Percentiles rank a stretch among this genome's conserved stretches.
Conservation (phyloP, 1,140 invertebrate species). For the Oryzaephilus surinamensis region DNA sequence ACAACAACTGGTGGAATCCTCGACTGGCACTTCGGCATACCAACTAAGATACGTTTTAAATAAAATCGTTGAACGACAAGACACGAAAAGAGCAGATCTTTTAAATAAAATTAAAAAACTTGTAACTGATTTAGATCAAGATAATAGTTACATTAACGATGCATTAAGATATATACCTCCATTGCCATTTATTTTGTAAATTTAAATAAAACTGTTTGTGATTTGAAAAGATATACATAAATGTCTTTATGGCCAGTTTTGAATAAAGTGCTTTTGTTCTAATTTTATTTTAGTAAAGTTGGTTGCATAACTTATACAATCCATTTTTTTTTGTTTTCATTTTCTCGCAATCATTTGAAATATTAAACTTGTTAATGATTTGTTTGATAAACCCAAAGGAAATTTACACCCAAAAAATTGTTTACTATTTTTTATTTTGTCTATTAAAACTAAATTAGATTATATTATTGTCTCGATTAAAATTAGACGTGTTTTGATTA, state of each 20-base stretch:
- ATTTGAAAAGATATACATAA: neutral
- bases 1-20: slow-evolving; percentile 37
- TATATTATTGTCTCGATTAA: no score
- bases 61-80: slow-evolving; percentile 40
- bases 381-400: no score
- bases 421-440: no score
- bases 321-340: no score
- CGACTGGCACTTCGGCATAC: slow-evolving; percentile 37
- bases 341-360: no score
- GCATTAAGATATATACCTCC: slow-evolving; percentile 39
- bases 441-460: no score
- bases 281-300: no score
- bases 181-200: slow-evolving; percentile 21
- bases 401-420: no score
- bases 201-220: neutral
- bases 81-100: slow-evolving; percentile 40
- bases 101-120: slow-evolving; percentile 42
- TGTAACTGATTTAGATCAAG: slow-evolving; percentile 38
- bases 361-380: neutral
- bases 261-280: neutral
- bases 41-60: slow-evolving; percentile 40
- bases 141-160: slow-evolving; percentile 39
- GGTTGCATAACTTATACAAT: no score
- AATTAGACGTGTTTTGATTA: no score
- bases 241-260: neutral